Evolutionary conservation across 2,113 vertebrate genomes (phyloP).

Genomic region (Corythoichthys haematopterus): DNA sequence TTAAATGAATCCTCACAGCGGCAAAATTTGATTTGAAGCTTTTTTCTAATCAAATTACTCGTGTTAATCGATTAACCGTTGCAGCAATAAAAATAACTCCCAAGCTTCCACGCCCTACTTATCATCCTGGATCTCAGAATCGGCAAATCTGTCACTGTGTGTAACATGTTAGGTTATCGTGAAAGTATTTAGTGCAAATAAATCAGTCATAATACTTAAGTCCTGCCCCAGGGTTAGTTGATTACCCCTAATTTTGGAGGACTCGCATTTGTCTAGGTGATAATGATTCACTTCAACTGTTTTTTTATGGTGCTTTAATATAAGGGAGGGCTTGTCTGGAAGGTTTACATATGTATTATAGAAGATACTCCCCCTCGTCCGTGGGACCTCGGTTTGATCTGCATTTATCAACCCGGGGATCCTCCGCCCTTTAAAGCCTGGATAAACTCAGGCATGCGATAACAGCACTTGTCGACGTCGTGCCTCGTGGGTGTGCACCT

Average conservation of each 20-base stretch:
- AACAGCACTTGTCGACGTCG: constrained; percentile 40
- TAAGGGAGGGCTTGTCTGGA: constrained; percentile 29
- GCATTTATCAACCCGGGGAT: constrained; percentile 26
- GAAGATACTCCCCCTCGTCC: constrained; percentile 8
- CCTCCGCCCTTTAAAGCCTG: constrained; percentile 19
- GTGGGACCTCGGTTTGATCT: constrained; percentile 35
- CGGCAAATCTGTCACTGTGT: background rate
- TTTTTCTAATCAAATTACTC: too few species aligned
- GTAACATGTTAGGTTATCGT: constrained; percentile 6
- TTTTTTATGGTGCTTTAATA: background rate
- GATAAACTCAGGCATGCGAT: constrained; percentile 39
- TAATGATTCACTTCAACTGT: constrained; percentile 24
- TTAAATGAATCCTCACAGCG: too few species aligned
- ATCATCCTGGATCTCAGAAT: background rate
- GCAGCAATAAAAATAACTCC: background rate
- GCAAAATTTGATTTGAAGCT: too few species aligned
- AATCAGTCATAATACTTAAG: constrained; percentile 40
- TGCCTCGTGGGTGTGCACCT: constrained; percentile 5
- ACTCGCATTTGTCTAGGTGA: constrained; percentile 48
- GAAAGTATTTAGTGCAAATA: constrained; percentile 23
- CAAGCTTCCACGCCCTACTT: background rate
- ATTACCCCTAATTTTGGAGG: constrained; percentile 51
- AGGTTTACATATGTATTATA: constrained; percentile 12
- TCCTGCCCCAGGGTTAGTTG: constrained; percentile 35
- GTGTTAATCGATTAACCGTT: too few species aligned